phyloP scores from a whole-genome alignment of 2,797 vertebrate species.

The Sparidentex hasta region DNA sequence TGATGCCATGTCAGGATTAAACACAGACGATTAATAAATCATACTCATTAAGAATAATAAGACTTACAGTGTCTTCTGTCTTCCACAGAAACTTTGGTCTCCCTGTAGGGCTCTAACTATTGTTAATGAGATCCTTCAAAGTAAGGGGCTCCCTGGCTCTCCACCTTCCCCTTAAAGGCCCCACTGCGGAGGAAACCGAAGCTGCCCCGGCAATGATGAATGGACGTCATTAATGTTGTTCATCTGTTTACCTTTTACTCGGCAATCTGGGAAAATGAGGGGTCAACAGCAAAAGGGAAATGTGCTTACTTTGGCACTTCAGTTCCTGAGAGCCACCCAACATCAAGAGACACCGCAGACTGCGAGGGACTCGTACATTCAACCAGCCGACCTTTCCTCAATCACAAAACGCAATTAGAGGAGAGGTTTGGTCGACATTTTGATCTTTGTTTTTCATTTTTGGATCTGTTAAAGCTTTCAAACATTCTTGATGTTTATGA shows the following conservation, averaged over 20 bases:
- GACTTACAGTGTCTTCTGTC: slow-evolving; percentile 33
- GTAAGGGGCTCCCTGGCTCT: slow-evolving; percentile 51
- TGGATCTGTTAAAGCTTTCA: slow-evolving; percentile 21
- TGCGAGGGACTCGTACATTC: slow-evolving; percentile 22
- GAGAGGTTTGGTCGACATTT: slow-evolving; percentile 26
- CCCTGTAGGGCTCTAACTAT: slow-evolving; percentile 56
- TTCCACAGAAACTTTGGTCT: slow-evolving; percentile 37
- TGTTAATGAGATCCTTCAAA: slow-evolving; percentile 77
- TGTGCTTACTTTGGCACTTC: slow-evolving; percentile 74
- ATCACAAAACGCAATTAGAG: slow-evolving; percentile 30
- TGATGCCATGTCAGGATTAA: slow-evolving; percentile 10
- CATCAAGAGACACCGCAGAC: slow-evolving; percentile 58
- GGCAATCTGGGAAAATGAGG: slow-evolving; percentile 82
- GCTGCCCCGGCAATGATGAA: slow-evolving; percentile 82
- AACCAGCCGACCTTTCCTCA: slow-evolving; percentile 34
- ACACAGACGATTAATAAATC: background rate
- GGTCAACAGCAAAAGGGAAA: slow-evolving; percentile 76
- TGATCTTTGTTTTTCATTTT: slow-evolving; percentile 17
- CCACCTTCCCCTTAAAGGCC: slow-evolving; percentile 71
- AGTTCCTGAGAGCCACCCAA: slow-evolving; percentile 67
- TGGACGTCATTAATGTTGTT: slow-evolving; percentile 86
- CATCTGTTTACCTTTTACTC: slow-evolving; percentile 83
- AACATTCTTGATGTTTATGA: slow-evolving; percentile 12
- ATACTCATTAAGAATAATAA: background rate
- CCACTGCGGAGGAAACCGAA: slow-evolving; percentile 76